Evolutionary conservation across 2,888 invertebrate species (phyloP), one percentile per base, ranked within the genome.

Genomic region (Drosophila paucipuncta): DNA sequence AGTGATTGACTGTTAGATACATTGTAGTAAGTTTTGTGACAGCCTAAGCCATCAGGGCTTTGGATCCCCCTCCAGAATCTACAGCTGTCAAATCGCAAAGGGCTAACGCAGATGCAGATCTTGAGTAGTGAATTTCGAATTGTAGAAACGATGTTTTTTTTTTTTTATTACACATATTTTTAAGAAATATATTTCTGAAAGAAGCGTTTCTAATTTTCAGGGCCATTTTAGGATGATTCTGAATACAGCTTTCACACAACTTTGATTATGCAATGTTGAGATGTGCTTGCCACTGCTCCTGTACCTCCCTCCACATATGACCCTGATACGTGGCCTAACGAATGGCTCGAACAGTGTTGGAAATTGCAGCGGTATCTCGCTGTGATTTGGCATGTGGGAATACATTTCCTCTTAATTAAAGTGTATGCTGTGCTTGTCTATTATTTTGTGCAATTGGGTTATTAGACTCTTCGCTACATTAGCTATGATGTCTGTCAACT

Each of bases 401-500:
- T 31, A 9, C 9, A 31, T 41, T 33, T 25, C n/a, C 65, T 18
- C n/a, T 16, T 22, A 35, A 35, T 9, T 41, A n/a, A 31, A 41
- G 25, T 33, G n/a, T 28, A 11, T 18, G 16, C 3, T 18, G 11
- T 11, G 30, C 31, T 33, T 52, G 60, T 30, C 33, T 30, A 7
- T 28, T 33, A 33, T 55, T 18, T 31, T 4, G 33, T 5, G 10
- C 37, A 62, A 39, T 63, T 54, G 31, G 50, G 43, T 39, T 52
- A 64, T 50, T 65, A 41, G 30, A 39, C 55, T 68, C 41, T 59
- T 54, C 16, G 58, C 37, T 28, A 35, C 61, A 59, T 54, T 54
- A 39, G 33, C 49, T 28, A 9, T 39, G 25, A 16, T 33, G 13
- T 13, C 41, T 22, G 11, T 37, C 30, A 35, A 28, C 25, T 11